Base-by-base conservation (phyloP, 2,888 invertebrate species). In the Apamea monoglypha region DNA sequence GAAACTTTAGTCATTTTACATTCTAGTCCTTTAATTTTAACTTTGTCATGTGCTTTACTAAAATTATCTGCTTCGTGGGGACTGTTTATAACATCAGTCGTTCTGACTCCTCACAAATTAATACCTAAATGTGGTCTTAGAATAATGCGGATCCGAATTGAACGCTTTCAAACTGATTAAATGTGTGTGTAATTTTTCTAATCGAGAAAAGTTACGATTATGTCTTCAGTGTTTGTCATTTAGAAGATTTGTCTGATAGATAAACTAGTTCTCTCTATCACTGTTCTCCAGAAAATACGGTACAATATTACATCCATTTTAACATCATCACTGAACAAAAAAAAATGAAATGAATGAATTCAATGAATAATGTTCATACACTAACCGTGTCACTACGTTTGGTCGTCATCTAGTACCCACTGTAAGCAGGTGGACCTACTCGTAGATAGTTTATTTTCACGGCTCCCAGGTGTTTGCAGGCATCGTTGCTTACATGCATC, bases 341-440 rank as follows among this genome's bases (percentile, higher is more conserved):
- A 63, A 66, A 36, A 40, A n/a, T n/a, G n/a, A n/a, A n/a, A n/a
- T 59, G 69, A 61, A 64, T 64, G 14, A 69, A 36, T 40, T 56
- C 36, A 53, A 76, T 72, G 36, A 59, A 75, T 73, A 36, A 16
- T 44, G 29, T 47, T 32, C n/a, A 59, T 44, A 64, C 29, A 56
- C 47, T 56, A 68, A 74, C 36, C 47, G 63, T 79, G 53, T 70
- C 61, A 78, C 40, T 63, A 68, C 73, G 61, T 44, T 74, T 89
- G 84, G 84, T 84, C 18, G 32, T n/a, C 32, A 66, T 84, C 88
- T 90, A 88, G 74, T 64, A 47, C 21, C 8, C 8, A 14, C 32
- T 59, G 66, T 44, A 32, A 70, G 56, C 82, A 83, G 83, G 78
- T 87, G 80, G 72, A 29, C 21, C 21, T 50, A 21, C 44, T 67